Evolutionary conservation across 1,140 invertebrate genomes (phyloP).

Genomic region (Odontomachus brunneus): DNA sequence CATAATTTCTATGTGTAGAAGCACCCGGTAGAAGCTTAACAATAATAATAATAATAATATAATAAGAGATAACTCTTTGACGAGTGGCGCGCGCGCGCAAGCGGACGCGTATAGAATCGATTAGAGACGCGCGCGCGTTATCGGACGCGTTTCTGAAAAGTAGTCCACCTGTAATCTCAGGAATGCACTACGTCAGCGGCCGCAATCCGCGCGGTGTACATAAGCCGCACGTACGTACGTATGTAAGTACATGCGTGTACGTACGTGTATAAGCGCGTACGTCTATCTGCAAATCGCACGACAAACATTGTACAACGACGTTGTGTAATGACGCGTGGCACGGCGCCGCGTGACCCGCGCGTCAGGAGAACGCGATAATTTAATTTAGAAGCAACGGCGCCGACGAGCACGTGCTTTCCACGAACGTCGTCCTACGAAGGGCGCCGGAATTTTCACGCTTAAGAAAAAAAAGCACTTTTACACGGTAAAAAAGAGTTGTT

Average conservation of each 20-base stretch:
- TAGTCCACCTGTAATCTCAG: conserved; percentile 71
- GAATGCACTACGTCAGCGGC: conserved; percentile 65
- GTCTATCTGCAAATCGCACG: conserved; percentile 62
- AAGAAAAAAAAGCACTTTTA: too few species aligned
- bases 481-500: too few species aligned
- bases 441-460: too few species aligned
- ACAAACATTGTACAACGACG: conserved; percentile 70
- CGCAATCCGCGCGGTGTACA: conserved; percentile 22
- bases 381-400: too few species aligned
- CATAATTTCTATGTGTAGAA: too few species aligned
- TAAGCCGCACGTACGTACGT: neutral
- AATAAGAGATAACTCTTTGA: conserved; percentile 50
- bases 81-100: conserved; percentile 25
- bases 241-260: too few species aligned
- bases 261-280: neutral
- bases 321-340: conserved; percentile 64
- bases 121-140: conserved; percentile 46
- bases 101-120: conserved; percentile 34
- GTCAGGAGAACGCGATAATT: conserved; percentile 36
- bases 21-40: too few species aligned
- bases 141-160: conserved; percentile 59
- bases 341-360: conserved; percentile 37
- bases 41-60: too few species aligned
- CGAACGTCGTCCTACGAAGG: too few species aligned
- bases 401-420: too few species aligned